Evolutionary conservation across 2,113 vertebrate genomes (phyloP).

Genomic region (Nestor notabilis): DNA sequence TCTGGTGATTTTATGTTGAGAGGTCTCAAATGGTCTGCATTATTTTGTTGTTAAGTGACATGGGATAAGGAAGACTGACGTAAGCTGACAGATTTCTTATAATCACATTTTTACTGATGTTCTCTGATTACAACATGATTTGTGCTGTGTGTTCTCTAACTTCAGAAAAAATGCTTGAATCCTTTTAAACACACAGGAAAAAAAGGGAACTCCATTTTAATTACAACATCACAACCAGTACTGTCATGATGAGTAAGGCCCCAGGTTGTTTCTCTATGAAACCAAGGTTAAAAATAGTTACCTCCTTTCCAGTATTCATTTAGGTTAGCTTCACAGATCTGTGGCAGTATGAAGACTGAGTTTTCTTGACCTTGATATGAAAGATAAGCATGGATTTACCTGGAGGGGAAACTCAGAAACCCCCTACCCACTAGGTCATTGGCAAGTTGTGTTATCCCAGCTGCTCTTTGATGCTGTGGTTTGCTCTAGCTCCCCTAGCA

Average conservation of each 20-base stretch:
- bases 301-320: neutral
- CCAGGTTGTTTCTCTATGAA: neutral
- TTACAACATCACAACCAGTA: neutral
- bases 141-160: neutral
- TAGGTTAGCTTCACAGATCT: neutral
- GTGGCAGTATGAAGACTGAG: neutral
- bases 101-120: neutral
- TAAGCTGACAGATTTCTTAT: neutral
- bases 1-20: neutral
- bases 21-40: neutral
- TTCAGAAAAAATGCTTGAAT: neutral
- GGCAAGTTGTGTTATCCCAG: neutral
- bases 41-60: neutral
- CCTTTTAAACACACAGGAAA: neutral
- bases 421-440: neutral
- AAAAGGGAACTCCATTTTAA: neutral
- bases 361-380: neutral
- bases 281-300: neutral
- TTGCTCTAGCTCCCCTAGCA: neutral
- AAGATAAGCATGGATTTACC: neutral
- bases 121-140: neutral
- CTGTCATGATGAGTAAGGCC: neutral
- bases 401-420: neutral
- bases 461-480: neutral
- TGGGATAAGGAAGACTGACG: neutral